These are phyloP conservation scores for Trichopria drosophilae DNA, from an alignment of 2,888 invertebrate species.

Conservation along the genomic window DNA sequence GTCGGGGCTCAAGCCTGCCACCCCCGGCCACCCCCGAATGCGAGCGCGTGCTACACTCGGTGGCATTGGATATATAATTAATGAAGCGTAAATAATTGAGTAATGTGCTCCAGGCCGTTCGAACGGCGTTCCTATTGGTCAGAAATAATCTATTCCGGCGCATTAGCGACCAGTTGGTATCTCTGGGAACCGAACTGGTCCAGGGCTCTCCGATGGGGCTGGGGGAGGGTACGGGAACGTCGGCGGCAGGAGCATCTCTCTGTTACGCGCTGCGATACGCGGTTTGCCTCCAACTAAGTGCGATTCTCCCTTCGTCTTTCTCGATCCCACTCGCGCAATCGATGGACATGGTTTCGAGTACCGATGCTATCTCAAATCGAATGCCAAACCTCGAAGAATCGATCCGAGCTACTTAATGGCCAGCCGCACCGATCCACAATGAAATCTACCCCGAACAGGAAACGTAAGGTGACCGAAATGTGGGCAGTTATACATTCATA, in stretches of 20 bases:
- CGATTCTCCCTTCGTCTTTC: conserved; percentile 6
- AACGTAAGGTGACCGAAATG: too few species aligned
- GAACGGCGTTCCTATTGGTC: conserved; percentile 58
- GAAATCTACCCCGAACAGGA: too few species aligned
- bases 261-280: too few species aligned
- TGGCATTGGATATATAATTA: conserved; percentile 59
- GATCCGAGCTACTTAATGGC: too few species aligned
- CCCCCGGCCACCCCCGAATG: conserved; percentile 29
- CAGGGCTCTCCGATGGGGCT: conserved; percentile 24
- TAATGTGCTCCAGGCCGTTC: conserved; percentile 59
- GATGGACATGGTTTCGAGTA: neutral
- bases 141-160: conserved; percentile 59
- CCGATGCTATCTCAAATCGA: too few species aligned
- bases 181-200: neutral
- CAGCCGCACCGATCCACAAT: too few species aligned
- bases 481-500: too few species aligned
- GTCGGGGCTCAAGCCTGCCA: conserved; percentile 30
- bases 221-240: too few species aligned
- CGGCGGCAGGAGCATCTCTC: too few species aligned
- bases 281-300: too few species aligned
- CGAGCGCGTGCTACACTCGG: conserved; percentile 48
- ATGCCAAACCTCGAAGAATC: too few species aligned
- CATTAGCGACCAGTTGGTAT: conserved; percentile 55
- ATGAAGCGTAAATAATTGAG: conserved; percentile 60
- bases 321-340: neutral